Conservation (phyloP, 2,113 vertebrate genomes). For the Scalopus aquaticus region DNA sequence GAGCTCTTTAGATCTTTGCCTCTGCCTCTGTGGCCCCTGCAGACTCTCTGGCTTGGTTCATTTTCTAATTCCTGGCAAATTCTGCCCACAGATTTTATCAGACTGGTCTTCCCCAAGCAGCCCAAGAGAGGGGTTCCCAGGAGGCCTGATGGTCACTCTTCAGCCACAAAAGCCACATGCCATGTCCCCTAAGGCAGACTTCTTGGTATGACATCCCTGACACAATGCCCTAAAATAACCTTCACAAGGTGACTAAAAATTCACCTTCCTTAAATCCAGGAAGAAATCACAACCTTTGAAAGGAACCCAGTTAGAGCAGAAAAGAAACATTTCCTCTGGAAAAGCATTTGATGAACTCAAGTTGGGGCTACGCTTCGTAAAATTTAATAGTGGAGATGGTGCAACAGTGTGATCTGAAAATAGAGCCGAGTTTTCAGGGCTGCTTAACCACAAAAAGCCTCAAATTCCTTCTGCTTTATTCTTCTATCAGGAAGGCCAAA, state of each 20-base stretch:
- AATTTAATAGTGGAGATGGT: neutral
- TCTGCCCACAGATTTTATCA: neutral
- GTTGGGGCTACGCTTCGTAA: neutral
- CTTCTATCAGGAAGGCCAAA: constrained; percentile 39
- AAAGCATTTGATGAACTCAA: neutral
- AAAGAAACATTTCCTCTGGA: constrained; percentile 19
- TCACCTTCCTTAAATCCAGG: neutral
- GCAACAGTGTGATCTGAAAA: neutral
- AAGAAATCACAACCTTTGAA: neutral
- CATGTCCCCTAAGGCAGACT: neutral
- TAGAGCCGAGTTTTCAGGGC: neutral
- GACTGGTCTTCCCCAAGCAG: neutral
- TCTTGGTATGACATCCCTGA: accelerated
- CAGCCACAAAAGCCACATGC: neutral
- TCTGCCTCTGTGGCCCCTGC: neutral
- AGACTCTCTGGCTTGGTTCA: neutral
- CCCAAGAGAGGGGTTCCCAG: neutral
- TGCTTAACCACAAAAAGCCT: constrained; percentile 20
- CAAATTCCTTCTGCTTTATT: constrained; percentile 48
- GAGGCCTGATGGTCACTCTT: accelerated
- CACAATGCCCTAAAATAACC: neutral
- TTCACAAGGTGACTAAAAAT: neutral
- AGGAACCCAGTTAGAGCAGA: neutral
- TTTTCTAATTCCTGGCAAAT: neutral
- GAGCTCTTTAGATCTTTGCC: neutral